Evolutionary conservation across 2,113 vertebrate species (phyloP).

Genomic region (Siniperca chuatsi): DNA sequence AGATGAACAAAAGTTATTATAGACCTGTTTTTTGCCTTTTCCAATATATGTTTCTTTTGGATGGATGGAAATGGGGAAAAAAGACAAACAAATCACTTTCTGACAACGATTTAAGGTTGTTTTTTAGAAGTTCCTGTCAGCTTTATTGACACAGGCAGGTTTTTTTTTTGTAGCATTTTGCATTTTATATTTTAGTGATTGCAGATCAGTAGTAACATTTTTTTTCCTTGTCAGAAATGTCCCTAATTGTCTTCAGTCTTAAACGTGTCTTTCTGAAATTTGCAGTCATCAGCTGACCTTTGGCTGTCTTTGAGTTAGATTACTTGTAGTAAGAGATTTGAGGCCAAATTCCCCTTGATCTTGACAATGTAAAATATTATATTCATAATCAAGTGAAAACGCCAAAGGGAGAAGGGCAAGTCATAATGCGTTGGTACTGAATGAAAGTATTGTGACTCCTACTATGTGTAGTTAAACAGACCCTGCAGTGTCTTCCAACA

Average conservation of each 20-base stretch:
- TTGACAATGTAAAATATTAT: constrained; percentile 55
- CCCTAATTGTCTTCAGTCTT: not conserved
- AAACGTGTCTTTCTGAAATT: not conserved
- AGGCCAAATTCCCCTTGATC: constrained; percentile 22
- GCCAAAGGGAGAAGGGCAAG: constrained; percentile 39
- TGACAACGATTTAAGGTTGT: not conserved
- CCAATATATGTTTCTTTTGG: not conserved
- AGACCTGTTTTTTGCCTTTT: not conserved
- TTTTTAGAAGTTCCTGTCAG: not conserved
- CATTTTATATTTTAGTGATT: not conserved
- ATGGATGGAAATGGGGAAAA: not conserved
- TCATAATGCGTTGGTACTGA: constrained; percentile 51
- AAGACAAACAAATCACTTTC: not conserved
- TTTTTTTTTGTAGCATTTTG: constrained; percentile 6
- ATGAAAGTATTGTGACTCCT: constrained; percentile 76
- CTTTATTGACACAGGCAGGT: not conserved
- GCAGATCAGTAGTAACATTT: not conserved
- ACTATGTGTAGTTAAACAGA: constrained; percentile 65
- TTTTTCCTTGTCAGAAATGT: not conserved
- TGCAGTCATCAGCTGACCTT: constrained; percentile 13
- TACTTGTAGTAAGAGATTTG: not conserved
- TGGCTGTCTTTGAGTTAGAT: not conserved
- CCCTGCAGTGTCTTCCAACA: constrained; percentile 77
- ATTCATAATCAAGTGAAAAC: constrained; percentile 57
- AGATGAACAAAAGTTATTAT: not conserved